Evolutionary conservation across 2,113 vertebrate species (phyloP), one percentile per base, ranked within the genome.

Genomic region (Thryonomys swinderianus): DNA sequence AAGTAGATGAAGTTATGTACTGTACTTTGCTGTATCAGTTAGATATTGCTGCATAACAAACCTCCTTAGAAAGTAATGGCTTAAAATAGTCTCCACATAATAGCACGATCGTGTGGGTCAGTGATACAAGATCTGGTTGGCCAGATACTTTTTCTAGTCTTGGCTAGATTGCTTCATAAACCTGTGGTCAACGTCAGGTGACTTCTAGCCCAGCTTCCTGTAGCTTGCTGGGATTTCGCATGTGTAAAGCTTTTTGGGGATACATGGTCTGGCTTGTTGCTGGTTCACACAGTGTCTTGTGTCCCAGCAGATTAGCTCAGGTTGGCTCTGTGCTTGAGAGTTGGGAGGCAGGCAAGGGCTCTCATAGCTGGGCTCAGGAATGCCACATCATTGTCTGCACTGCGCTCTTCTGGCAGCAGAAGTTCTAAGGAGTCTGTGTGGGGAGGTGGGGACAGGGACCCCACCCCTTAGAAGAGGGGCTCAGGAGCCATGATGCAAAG

Each of bases 41-140:
- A 88, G n/a, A n/a, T 90, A n/a, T 85, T 82, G 21, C 48, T 88
- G 3, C 42, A 45, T 82, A 79, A 85, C 34, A 94, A 83, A 85
- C 16, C 25, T 53, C 7, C n/a, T 48, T 7, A 30, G 66, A 66
- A 86, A 11, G 10, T 32, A 37, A 59, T 59, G 34, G 37, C 37
- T 91, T 55, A 90, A 95, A 93, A 62, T 42, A 90, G 45, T 17
- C 59, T 85, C 59, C 42, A 61, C 59, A 93, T 91, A 85, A 62
- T 23, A 69, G 86, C 27, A 55, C 84, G 73, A 83, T 74, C 71
- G 2, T 80, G 12, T 78, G 12, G 27, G n/a, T 92, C 53, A 91
- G 73, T 57, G 81, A 17, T 61, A 62, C 88, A 90, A 85, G 53
- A 30, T 59, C 30, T 9, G 18, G 23, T 93, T 8, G 55, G 34